phyloP scores from a whole-genome alignment of 2,797 vertebrate genomes.

The Periparus ater region DNA sequence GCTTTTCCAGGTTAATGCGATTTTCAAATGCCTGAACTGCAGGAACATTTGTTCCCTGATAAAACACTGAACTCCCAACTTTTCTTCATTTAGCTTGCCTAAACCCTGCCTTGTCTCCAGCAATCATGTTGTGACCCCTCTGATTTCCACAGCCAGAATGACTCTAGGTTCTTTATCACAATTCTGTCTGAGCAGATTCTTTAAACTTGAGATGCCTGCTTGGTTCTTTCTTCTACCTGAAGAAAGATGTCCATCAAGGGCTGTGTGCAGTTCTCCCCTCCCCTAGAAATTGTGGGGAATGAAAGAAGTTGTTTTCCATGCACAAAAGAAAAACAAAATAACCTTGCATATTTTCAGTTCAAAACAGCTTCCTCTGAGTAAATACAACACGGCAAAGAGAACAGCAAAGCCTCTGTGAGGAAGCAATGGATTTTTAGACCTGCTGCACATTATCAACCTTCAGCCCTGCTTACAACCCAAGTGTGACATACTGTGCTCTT shows the following conservation, averaged over 20 bases:
- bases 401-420: neutral
- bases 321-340: neutral
- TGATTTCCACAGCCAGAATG: neutral
- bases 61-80: slow-evolving; percentile 3
- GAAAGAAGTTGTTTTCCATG: neutral
- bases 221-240: neutral
- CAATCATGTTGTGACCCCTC: neutral
- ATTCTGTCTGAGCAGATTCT: neutral
- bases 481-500: neutral
- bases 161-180: neutral
- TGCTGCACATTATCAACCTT: neutral
- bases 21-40: slow-evolving; percentile 41
- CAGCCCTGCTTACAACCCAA: neutral
- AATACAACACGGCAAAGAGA: neutral
- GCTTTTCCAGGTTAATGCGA: slow-evolving; percentile 47
- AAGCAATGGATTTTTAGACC: neutral
- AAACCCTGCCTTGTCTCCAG: slow-evolving; percentile 30
- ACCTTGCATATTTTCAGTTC: neutral
- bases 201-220: neutral
- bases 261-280: neutral
- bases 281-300: neutral
- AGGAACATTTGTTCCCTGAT: slow-evolving; percentile 2
- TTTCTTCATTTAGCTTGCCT: neutral
- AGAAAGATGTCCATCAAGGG: neutral
- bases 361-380: neutral